Conservation (phyloP, 2,113 vertebrate genomes). For the Daubentonia madagascariensis region DNA sequence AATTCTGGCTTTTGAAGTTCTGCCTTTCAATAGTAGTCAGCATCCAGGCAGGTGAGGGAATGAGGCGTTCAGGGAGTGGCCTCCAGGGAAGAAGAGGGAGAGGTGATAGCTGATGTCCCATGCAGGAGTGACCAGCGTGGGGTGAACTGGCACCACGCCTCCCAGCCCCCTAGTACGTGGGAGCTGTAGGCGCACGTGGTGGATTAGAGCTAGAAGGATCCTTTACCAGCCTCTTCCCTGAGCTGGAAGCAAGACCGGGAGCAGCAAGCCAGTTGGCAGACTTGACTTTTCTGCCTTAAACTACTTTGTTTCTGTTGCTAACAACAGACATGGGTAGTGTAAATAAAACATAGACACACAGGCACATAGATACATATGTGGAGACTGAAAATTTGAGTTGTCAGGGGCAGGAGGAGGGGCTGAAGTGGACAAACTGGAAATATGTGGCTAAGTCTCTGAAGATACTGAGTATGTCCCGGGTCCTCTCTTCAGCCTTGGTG, state of each 20-base stretch:
- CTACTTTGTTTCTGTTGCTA: conserved; percentile 77
- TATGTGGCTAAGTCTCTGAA: neutral
- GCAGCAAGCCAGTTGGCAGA: conserved; percentile 67
- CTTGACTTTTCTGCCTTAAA: conserved; percentile 62
- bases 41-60: neutral
- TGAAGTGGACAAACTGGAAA: conserved; percentile 22
- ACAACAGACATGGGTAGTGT: conserved; percentile 74
- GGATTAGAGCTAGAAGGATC: neutral
- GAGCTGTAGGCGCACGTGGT: neutral
- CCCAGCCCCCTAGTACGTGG: accelerated
- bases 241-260: conserved; percentile 49
- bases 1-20: neutral
- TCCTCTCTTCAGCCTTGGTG: neutral
- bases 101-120: neutral
- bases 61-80: neutral
- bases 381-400: conserved; percentile 50
- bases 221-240: conserved; percentile 4
- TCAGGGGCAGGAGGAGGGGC: neutral
- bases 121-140: neutral
- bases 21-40: neutral
- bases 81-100: neutral
- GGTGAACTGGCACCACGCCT: neutral
- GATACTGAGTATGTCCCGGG: neutral
- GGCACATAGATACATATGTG: conserved; percentile 50
- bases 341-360: conserved; percentile 74